Conservation (phyloP, 2,888 invertebrate genomes). For the Euphydryas editha region DNA sequence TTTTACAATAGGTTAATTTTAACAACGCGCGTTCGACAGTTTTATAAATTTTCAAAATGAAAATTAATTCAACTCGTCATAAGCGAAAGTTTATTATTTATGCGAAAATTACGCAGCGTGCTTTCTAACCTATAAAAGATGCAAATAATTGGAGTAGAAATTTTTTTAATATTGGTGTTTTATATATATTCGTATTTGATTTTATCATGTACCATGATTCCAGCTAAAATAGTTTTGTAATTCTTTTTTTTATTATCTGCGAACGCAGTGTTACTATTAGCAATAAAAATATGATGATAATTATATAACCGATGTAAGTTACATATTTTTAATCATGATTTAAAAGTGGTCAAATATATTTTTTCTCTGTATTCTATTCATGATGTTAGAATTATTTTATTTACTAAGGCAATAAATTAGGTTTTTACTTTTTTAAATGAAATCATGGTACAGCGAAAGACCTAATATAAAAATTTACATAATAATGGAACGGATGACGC, state of each 20-base stretch:
- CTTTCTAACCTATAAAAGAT: constrained; percentile 32
- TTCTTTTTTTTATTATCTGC: neutral
- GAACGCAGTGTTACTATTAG: neutral
- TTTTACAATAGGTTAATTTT: constrained; percentile 6
- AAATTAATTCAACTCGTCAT: constrained; percentile 45
- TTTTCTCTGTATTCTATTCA: neutral
- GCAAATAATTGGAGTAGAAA: constrained; percentile 35
- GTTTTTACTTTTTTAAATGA: constrained; percentile 11
- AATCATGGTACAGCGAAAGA: constrained; percentile 50
- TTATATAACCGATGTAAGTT: neutral
- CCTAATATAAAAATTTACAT: constrained; percentile 52
- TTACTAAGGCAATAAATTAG: too few relatives aligned
- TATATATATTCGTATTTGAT: constrained; percentile 36
- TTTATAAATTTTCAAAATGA: constrained; percentile 43
- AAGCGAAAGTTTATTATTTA: constrained; percentile 23
- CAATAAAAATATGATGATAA: neutral
- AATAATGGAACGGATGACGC: constrained; percentile 70
- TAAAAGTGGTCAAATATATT: neutral
- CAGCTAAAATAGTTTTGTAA: constrained; percentile 5
- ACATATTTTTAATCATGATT: neutral
- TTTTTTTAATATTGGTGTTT: constrained; percentile 36
- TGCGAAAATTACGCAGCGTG: constrained; percentile 34
- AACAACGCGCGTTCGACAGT: constrained; percentile 34
- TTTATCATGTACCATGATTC: constrained; percentile 30
- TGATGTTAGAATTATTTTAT: neutral